These are phyloP conservation scores for Alosa sapidissima DNA, from an alignment of 2,797 vertebrate species.

Conservation along the genomic window DNA sequence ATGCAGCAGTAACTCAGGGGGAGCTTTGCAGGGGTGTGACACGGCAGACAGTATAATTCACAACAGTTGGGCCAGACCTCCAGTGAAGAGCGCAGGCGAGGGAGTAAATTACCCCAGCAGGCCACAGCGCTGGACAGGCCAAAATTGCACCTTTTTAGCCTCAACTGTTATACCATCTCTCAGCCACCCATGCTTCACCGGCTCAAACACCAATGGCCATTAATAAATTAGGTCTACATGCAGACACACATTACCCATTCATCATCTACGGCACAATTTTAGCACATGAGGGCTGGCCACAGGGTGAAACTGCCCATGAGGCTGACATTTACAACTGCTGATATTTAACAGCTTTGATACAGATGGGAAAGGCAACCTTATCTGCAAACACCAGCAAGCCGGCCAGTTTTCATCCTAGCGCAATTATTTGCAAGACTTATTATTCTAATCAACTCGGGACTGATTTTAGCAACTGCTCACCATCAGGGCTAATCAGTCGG, in stretches of 20 bases:
- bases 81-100: not conserved
- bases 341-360: not conserved
- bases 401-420: not conserved
- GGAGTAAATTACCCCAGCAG: slow-evolving; percentile 10
- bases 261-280: not conserved
- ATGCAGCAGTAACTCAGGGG: slow-evolving; percentile 27
- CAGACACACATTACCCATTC: not conserved
- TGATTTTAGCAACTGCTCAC: not conserved
- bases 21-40: slow-evolving; percentile 3
- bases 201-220: not conserved
- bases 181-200: not conserved
- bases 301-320: not conserved
- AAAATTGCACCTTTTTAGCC: slow-evolving; percentile 14
- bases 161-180: not conserved
- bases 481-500: not conserved
- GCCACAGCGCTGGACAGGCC: not conserved
- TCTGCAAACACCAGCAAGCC: not conserved
- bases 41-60: slow-evolving; percentile 20
- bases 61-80: not conserved
- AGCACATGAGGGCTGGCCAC: not conserved
- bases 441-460: not conserved
- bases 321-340: slow-evolving; percentile 3
- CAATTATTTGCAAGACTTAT: slow-evolving; percentile 3
- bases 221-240: not conserved
- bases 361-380: not conserved